Evolutionary conservation across 2,113 vertebrate species (phyloP).

Genomic region (Sphaerodactylus townsendi): DNA sequence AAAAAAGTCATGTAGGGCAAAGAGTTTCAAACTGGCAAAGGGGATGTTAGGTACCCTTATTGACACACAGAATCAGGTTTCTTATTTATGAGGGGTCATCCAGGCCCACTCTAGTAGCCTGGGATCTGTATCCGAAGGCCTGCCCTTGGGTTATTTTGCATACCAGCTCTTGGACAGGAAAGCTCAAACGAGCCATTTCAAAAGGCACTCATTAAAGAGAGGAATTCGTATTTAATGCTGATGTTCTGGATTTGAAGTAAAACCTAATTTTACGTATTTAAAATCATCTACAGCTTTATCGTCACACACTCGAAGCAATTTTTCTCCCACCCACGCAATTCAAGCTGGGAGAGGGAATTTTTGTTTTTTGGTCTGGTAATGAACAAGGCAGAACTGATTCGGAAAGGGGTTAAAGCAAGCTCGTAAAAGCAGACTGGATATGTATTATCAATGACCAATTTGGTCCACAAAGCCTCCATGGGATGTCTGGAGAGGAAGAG

Average conservation of each 20-base stretch:
- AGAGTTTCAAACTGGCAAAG: not conserved
- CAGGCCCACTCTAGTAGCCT: not conserved
- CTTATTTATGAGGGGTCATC: not conserved
- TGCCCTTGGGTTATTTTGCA: constrained; percentile 6
- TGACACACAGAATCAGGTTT: not conserved
- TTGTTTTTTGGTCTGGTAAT: constrained; percentile 29
- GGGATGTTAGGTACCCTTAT: not conserved
- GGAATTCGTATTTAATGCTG: constrained; percentile 4
- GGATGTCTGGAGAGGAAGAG: not conserved
- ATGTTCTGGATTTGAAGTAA: constrained; percentile 23
- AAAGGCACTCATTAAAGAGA: not conserved
- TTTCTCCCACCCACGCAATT: constrained; percentile 34
- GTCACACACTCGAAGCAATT: not conserved
- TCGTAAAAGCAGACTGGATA: not conserved
- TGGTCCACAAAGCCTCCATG: not conserved
- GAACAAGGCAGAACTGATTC: constrained; percentile 21
- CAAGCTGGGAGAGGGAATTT: constrained; percentile 19
- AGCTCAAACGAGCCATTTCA: constrained; percentile 4
- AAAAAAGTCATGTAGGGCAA: constrained; percentile 44
- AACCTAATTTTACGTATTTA: constrained; percentile 15
- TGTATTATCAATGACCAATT: not conserved
- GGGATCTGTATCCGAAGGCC: constrained; percentile 27
- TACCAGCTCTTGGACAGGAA: not conserved
- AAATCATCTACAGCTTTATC: too few species aligned
- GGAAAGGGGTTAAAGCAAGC: constrained; percentile 39